Evolutionary conservation across 2,113 vertebrate species (phyloP).

Genomic region (Semnornis frantzii): DNA sequence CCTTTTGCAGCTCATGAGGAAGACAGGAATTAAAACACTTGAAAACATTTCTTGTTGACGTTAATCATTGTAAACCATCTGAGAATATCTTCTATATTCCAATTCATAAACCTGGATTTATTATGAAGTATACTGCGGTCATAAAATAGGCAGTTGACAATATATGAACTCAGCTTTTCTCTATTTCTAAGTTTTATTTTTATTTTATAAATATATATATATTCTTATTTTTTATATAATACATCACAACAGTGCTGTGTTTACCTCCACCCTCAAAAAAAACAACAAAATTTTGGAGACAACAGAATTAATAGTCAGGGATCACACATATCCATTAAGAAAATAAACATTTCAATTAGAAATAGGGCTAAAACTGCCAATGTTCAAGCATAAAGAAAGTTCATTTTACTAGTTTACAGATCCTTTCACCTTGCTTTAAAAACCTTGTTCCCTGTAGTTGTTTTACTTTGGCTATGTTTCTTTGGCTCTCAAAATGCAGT

Average conservation of each 20-base stretch:
- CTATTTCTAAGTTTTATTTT: too few relatives aligned
- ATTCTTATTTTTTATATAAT: not conserved
- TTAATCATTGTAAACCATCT: not conserved
- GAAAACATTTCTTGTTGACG: not conserved
- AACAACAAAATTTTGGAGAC: not conserved
- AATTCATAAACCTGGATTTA: not conserved
- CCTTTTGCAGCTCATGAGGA: not conserved
- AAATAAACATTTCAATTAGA: not conserved
- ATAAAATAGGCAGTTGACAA: not conserved
- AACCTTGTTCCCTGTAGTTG: not conserved
- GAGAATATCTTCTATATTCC: not conserved
- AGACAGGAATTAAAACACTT: not conserved
- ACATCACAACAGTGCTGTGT: not conserved
- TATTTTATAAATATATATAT: not conserved
- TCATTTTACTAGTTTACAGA: not conserved
- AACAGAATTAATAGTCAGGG: not conserved
- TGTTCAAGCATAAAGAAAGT: not conserved
- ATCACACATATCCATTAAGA: not conserved
- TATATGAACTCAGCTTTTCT: not conserved
- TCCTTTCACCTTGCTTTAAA: not conserved
- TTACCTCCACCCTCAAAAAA: not conserved
- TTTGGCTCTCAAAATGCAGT: not conserved
- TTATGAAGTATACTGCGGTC: not conserved
- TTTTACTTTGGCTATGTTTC: not conserved
- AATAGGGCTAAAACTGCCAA: not conserved